A percentile compares a stretch with the other conserved stretches of the same genome.
These are phyloP conservation scores for Danionella cerebrum DNA, from an alignment of 2,113 vertebrate genomes.

Conservation along the genomic window DNA sequence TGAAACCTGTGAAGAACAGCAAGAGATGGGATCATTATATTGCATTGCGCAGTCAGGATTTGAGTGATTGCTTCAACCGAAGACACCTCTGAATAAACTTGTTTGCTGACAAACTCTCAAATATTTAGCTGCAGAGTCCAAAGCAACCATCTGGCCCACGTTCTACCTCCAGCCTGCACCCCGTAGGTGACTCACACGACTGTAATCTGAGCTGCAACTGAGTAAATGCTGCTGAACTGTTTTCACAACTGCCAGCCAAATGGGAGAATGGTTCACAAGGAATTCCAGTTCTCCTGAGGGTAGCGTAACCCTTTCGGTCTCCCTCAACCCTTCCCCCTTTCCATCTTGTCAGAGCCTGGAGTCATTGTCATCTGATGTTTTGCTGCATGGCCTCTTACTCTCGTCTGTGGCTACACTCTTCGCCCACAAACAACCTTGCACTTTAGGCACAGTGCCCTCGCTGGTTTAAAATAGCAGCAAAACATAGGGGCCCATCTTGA, in stretches of 20 bases:
- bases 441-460: constrained; percentile 33
- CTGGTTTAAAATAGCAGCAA: constrained; percentile 23
- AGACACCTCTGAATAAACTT: neutral
- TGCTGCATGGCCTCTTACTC: neutral
- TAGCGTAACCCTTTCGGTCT: constrained; percentile 49
- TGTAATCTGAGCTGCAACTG: constrained; percentile 59
- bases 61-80: neutral
- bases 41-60: neutral
- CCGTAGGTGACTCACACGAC: constrained; percentile 64
- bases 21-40: constrained; percentile 6
- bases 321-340: constrained; percentile 28
- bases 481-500: neutral
- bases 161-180: constrained; percentile 56
- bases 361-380: neutral
- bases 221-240: constrained; percentile 67
- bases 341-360: neutral
- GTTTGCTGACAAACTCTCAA: constrained; percentile 19
- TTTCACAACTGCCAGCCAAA: constrained; percentile 75
- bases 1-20: constrained; percentile 47
- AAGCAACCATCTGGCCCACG: constrained; percentile 38
- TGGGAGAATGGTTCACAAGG: constrained; percentile 64
- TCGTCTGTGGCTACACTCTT: constrained; percentile 3
- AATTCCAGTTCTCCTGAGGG: constrained; percentile 62
- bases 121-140: constrained; percentile 38
- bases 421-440: constrained; percentile 35